phyloP scores from a whole-genome alignment of 2,888 invertebrate species.

The Callyntrura sp. region DNA sequence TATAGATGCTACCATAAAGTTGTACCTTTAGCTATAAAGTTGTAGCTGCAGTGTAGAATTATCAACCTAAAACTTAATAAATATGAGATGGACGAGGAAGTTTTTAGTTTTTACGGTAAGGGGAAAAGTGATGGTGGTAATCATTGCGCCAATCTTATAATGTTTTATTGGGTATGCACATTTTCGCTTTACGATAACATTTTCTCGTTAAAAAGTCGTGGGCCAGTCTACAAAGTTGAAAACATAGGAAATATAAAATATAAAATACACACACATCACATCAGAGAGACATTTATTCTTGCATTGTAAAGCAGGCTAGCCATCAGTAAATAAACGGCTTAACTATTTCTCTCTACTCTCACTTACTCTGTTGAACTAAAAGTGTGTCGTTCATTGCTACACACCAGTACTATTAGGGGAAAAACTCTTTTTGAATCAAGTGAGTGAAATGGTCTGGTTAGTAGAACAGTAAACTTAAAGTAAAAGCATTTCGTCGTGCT shows the following conservation, averaged over 20 bases:
- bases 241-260: background rate
- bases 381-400: background rate
- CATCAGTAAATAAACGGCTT: conserved; percentile 33
- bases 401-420: background rate
- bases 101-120: too few relatives aligned
- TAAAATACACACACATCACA: background rate
- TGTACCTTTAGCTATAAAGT: too few relatives aligned
- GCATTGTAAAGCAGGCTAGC: background rate
- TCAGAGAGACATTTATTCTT: background rate
- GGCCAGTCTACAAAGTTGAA: too few relatives aligned
- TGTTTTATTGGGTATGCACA: too few relatives aligned
- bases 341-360: conserved; percentile 4
- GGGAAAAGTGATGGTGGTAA: too few relatives aligned
- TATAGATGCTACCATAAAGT: background rate
- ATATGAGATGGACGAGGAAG: too few relatives aligned
- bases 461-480: conserved; percentile 44
- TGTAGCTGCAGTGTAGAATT: too few relatives aligned
- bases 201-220: background rate
- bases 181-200: background rate
- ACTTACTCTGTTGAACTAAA: background rate
- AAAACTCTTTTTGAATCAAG: conserved; percentile 13
- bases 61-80: too few relatives aligned
- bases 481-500: conserved; percentile 45
- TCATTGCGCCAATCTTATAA: too few relatives aligned
- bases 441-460: conserved; percentile 49